Conservation (phyloP, 2,888 invertebrate species). For the Lycia hirtaria region DNA sequence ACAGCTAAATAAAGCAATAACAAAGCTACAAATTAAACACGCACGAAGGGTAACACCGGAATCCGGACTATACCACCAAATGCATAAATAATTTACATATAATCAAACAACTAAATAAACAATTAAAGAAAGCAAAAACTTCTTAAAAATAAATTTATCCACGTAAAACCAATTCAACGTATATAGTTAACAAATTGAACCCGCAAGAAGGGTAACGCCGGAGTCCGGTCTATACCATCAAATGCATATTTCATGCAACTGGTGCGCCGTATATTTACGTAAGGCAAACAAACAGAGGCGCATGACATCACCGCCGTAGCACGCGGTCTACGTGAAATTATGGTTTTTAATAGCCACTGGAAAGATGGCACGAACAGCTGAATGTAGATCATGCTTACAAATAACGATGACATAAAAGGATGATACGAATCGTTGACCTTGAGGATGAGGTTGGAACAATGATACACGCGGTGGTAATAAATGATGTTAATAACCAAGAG, state of each 20-base stretch:
- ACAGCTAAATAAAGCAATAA: too few species aligned
- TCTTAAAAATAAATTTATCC: too few species aligned
- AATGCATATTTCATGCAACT: constrained; percentile 36
- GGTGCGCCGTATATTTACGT: constrained; percentile 44
- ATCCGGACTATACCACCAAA: too few species aligned
- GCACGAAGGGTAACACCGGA: too few species aligned
- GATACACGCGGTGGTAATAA: background rate
- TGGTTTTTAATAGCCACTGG: constrained; percentile 36
- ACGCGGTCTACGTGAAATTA: constrained; percentile 36
- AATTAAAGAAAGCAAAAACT: too few species aligned
- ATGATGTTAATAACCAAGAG: constrained; percentile 10
- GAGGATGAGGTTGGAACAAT: constrained; percentile 14
- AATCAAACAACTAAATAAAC: too few species aligned
- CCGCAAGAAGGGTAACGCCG: too few species aligned
- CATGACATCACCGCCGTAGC: constrained; percentile 47
- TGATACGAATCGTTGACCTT: constrained; percentile 9
- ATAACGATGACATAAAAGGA: constrained; percentile 35
- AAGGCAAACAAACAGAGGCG: constrained; percentile 43
- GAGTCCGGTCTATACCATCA: background rate
- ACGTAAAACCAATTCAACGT: too few species aligned
- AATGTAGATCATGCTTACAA: constrained; percentile 39
- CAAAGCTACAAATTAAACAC: too few species aligned
- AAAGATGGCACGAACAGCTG: constrained; percentile 23
- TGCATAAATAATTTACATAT: too few species aligned
- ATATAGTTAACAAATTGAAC: too few species aligned